phyloP scores from a whole-genome alignment of 1,140 invertebrate species.

The Atta colombica region DNA sequence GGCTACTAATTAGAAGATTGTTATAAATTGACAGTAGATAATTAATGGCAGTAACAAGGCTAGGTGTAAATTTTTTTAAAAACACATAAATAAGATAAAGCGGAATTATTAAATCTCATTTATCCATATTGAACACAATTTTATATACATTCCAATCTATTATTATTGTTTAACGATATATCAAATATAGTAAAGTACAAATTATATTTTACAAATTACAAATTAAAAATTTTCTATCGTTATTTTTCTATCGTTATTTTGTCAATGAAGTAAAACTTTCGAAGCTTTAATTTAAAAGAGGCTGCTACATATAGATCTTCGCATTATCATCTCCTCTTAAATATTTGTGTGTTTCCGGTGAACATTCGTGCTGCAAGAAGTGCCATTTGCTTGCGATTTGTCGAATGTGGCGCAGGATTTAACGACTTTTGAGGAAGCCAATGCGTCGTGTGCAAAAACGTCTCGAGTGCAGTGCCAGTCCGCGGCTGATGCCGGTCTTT shows the following conservation, averaged over 20 bases:
- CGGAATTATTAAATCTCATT: not conserved
- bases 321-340: constrained; percentile 11
- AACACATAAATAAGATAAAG: not conserved
- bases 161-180: not conserved
- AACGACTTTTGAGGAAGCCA: constrained; percentile 75
- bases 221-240: too few species aligned
- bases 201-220: too few species aligned
- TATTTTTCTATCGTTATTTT: too few species aligned
- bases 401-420: constrained; percentile 65
- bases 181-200: too few species aligned
- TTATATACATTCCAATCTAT: not conserved
- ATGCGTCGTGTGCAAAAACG: constrained; percentile 50
- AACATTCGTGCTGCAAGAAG: constrained; percentile 60
- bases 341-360: constrained; percentile 30
- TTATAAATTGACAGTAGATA: not conserved
- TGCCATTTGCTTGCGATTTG: constrained; percentile 71
- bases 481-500: constrained; percentile 49
- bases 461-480: constrained; percentile 57
- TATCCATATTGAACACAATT: not conserved
- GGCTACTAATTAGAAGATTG: constrained; percentile 9
- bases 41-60: constrained; percentile 8
- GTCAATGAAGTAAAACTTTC: too few species aligned
- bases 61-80: not conserved
- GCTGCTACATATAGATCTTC: not conserved
- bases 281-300: not conserved